Evolutionary conservation across 2,888 invertebrate species (phyloP).

Genomic region (Coelogynopora nodosa): DNA sequence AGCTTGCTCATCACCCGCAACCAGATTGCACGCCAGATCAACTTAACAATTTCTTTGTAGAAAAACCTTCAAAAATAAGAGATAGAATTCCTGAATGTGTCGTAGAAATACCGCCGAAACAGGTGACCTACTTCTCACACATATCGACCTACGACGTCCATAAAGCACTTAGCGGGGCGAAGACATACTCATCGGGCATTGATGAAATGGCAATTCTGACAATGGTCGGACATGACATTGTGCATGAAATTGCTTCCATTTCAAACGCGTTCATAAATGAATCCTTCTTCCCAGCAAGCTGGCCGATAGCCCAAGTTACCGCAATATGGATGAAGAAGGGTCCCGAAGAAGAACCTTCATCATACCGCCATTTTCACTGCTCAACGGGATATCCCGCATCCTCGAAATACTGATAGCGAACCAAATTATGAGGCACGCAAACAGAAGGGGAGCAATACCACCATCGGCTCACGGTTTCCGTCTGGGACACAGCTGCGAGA

Average conservation of each 20-base stretch:
- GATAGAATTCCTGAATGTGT: conserved; percentile 12
- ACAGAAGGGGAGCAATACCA: conserved; percentile 6
- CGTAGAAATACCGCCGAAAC: conserved; percentile 6
- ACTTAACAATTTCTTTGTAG: background rate
- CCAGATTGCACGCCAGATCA: conserved; percentile 29
- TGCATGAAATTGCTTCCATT: conserved; percentile 25
- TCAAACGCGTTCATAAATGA: conserved; percentile 10
- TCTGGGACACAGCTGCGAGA: conserved; percentile 6
- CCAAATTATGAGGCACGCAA: conserved; percentile 19
- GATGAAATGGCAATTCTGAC: conserved; percentile 17
- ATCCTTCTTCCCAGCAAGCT: conserved; percentile 19
- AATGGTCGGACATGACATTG: conserved; percentile 25
- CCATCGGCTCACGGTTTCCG: conserved; percentile 14
- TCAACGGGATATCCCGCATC: conserved; percentile 7
- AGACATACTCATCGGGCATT: conserved; percentile 10
- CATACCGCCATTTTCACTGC: conserved; percentile 10
- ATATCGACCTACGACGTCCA: conserved; percentile 14
- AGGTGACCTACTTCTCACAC: conserved; percentile 12
- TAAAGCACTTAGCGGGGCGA: background rate
- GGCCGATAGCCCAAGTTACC: conserved; percentile 9
- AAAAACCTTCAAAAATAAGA: conserved; percentile 23
- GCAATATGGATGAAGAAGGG: conserved; percentile 15
- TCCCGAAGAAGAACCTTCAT: conserved; percentile 5
- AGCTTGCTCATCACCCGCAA: background rate
- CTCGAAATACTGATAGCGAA: conserved; percentile 10